A percentile compares a stretch with the other conserved stretches of the same genome.
Evolutionary conservation across 2,888 invertebrate genomes (phyloP).

Genomic region (Drosophila mimica): DNA sequence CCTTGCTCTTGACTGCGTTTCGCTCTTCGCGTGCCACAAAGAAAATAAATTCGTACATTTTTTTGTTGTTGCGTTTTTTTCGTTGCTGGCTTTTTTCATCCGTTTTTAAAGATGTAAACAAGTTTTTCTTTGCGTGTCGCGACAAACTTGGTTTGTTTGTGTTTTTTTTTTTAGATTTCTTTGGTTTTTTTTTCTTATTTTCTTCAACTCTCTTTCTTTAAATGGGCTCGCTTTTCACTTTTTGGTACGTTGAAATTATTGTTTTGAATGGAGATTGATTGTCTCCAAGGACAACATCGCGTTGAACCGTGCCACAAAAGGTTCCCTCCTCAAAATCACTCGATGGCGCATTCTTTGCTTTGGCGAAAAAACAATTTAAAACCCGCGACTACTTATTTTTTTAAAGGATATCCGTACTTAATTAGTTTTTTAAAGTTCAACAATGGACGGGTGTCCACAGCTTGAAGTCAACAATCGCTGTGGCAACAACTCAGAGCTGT

Average conservation of each 20-base stretch:
- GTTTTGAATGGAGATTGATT: slow-evolving; percentile 82
- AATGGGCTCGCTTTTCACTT: slow-evolving; percentile 68
- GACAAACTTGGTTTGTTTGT: slow-evolving; percentile 50
- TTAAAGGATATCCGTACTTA: slow-evolving; percentile 73
- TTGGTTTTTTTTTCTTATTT: slow-evolving; percentile 31
- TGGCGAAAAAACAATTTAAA: slow-evolving; percentile 56
- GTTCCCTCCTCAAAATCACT: slow-evolving; percentile 37
- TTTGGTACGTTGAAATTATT: slow-evolving; percentile 71
- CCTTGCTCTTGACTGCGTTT: slow-evolving; percentile 63
- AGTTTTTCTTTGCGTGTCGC: slow-evolving; percentile 71
- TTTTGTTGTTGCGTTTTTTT: slow-evolving; percentile 47
- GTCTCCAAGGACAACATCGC: slow-evolving; percentile 81
- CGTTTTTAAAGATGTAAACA: slow-evolving; percentile 81
- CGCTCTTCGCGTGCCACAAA: slow-evolving; percentile 61
- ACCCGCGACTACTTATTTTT: slow-evolving; percentile 45
- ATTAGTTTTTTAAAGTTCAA: slow-evolving; percentile 79
- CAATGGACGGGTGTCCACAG: slow-evolving; percentile 43
- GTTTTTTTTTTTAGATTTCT: slow-evolving; percentile 35
- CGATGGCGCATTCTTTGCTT: slow-evolving; percentile 44
- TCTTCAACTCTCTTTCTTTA: slow-evolving; percentile 29
- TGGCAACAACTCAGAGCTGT: slow-evolving; percentile 11
- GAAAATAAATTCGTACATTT: slow-evolving; percentile 34
- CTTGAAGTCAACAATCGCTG: slow-evolving; percentile 60
- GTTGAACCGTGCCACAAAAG: slow-evolving; percentile 42
- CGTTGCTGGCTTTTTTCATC: slow-evolving; percentile 43